A percentile compares a stretch with the other conserved stretches of the same genome.
phyloP scores from a whole-genome alignment of 2,797 vertebrate species.

The Tragelaphus oryx region DNA sequence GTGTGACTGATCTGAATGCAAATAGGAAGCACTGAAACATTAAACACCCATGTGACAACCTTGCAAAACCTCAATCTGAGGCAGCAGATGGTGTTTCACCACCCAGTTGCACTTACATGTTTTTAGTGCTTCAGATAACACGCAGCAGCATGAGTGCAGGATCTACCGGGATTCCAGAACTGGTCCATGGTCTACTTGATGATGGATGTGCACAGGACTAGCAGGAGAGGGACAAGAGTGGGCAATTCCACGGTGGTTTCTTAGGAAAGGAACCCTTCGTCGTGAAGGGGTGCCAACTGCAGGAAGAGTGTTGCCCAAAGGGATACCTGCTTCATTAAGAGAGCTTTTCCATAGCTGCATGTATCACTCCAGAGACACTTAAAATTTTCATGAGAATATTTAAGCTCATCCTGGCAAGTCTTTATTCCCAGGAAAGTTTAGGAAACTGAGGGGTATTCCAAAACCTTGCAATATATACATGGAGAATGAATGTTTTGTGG shows the following conservation, averaged over 20 bases:
- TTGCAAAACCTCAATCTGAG: neutral
- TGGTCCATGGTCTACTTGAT: neutral
- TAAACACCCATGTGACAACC: neutral
- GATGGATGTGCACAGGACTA: neutral
- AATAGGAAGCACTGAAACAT: neutral
- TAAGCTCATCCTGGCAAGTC: neutral
- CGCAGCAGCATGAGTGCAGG: neutral
- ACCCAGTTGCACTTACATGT: neutral
- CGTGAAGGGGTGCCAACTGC: neutral
- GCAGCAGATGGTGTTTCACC: conserved; percentile 1
- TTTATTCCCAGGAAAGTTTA: neutral
- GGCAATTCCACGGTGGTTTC: neutral
- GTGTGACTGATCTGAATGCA: neutral
- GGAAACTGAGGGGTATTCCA: neutral
- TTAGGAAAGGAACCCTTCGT: neutral
- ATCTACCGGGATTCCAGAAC: neutral
- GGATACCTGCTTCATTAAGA: neutral
- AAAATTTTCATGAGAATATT: neutral
- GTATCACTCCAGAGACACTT: neutral
- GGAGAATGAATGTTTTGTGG: neutral
- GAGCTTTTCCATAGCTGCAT: neutral
- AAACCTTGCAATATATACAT: neutral
- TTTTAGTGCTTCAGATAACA: conserved; percentile 30
- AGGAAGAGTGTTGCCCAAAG: neutral
- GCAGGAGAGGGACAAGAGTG: neutral